Evolutionary conservation across 2,888 invertebrate genomes (phyloP), one percentile per base, ranked within the genome.

Genomic region (Pseudococcus viburni): DNA sequence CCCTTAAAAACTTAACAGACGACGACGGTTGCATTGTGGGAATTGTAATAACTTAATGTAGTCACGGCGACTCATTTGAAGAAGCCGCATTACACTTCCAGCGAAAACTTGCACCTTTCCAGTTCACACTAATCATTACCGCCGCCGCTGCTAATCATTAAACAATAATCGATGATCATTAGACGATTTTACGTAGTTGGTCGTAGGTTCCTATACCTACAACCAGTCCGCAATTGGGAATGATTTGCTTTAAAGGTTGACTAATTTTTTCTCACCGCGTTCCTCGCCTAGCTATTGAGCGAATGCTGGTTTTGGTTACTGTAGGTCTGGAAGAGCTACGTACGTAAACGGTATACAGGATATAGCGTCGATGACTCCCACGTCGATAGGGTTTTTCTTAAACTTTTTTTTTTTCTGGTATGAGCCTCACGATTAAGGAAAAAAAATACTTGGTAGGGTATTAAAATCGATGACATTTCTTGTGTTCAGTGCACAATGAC

Each of bases 41-140:
- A 85, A 85, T 59, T 85, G 85, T 85, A 85, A 85, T 85, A 85
- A 85, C 85, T 85, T 85, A 85, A 85, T 85, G 85, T 59, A 85
- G 85, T 85, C 85, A 85, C 85, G 85, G 85, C 85, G 59, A 59
- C 33, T 55, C 85, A 85, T 85, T 85, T 85, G 85, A 85, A 85
- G 85, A 85, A 85, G 85, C 85, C 85, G 85, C 85, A 59, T 85
- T 85, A 85, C 85, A 85, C 85, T 85, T 85, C 39, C 85, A 85
- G 51, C 59, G 39, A 55, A n/a, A 73, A 55, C 59, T 85, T 85
- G 51, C 59, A 59, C 59, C 59, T 85, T 51, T 85, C 59, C 59
- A 85, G 55, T 85, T 85, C 85, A 59, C 59, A 85, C 85, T 85
- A 85, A 85, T 85, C 85, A 59, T 39, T n/a, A 39, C 85, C 33